Conservation (phyloP, 2,888 invertebrate species). For the Cryptus viduatorius region DNA sequence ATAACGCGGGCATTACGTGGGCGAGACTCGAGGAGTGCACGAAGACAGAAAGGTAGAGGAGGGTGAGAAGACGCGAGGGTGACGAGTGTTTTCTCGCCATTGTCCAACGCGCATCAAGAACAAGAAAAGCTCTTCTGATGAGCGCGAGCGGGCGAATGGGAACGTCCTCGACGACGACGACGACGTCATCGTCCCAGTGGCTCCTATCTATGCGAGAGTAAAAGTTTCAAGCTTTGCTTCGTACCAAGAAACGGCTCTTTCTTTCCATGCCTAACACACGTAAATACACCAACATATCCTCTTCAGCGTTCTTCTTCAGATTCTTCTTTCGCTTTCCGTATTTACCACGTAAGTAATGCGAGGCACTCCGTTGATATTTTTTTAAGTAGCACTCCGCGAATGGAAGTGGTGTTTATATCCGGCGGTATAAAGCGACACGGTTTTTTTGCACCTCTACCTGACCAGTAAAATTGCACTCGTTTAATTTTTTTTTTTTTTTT, state of each 20-base stretch:
- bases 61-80: conserved; percentile 67
- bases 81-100: conserved; percentile 80
- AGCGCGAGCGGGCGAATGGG: conserved; percentile 65
- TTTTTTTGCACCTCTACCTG: neutral
- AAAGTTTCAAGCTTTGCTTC: conserved; percentile 60
- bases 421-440: conserved; percentile 22
- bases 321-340: conserved; percentile 70
- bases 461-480: neutral
- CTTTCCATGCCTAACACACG: conserved; percentile 61
- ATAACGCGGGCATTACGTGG: conserved; percentile 60
- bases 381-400: conserved; percentile 83
- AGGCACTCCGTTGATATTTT: conserved; percentile 80
- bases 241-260: conserved; percentile 62
- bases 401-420: conserved; percentile 69
- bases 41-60: conserved; percentile 55
- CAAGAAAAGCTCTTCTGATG: conserved; percentile 80
- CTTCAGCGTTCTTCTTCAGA: conserved; percentile 58
- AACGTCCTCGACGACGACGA: conserved; percentile 73
- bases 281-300: neutral
- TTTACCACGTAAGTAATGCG: conserved; percentile 81
- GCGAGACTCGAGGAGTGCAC: conserved; percentile 66
- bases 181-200: conserved; percentile 40
- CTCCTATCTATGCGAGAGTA: conserved; percentile 60
- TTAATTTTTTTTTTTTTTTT: conserved; percentile 41
- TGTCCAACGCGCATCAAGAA: conserved; percentile 82